A percentile compares a stretch with the other conserved stretches of the same genome.
Evolutionary conservation across 2,113 vertebrate genomes (phyloP).

Genomic region (Bubalus kerabau): DNA sequence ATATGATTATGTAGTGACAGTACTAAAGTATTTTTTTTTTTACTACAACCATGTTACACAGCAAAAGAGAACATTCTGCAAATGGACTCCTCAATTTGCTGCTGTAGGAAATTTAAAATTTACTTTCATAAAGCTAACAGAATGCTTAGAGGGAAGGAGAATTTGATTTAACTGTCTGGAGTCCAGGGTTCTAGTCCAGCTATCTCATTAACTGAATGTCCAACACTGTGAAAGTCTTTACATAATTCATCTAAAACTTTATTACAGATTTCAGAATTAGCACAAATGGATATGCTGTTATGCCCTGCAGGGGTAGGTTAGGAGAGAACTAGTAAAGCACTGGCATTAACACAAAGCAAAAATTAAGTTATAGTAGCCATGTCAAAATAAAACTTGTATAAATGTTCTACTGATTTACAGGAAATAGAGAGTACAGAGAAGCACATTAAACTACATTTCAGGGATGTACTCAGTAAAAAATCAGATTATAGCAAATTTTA

Average conservation of each 20-base stretch:
- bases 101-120: not conserved
- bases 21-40: not conserved
- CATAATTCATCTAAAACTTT: not conserved
- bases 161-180: not conserved
- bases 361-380: not conserved
- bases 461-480: not conserved
- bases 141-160: not conserved
- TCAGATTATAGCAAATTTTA: not conserved
- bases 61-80: not conserved
- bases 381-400: not conserved
- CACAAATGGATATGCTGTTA: not conserved
- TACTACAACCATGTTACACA: not conserved
- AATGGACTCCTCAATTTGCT: not conserved
- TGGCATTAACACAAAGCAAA: not conserved
- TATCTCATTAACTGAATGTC: not conserved
- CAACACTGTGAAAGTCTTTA: not conserved
- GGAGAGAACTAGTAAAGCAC: not conserved
- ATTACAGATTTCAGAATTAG: not conserved
- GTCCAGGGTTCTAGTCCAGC: not conserved
- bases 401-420: not conserved
- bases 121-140: not conserved
- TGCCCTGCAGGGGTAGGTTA: not conserved
- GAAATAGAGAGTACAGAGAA: not conserved
- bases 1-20: not conserved
- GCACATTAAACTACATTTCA: not conserved